A percentile compares a stretch with the other conserved stretches of the same genome.
Evolutionary conservation across 2,797 vertebrate genomes (phyloP).

Genomic region (Sebastes vulpes): DNA sequence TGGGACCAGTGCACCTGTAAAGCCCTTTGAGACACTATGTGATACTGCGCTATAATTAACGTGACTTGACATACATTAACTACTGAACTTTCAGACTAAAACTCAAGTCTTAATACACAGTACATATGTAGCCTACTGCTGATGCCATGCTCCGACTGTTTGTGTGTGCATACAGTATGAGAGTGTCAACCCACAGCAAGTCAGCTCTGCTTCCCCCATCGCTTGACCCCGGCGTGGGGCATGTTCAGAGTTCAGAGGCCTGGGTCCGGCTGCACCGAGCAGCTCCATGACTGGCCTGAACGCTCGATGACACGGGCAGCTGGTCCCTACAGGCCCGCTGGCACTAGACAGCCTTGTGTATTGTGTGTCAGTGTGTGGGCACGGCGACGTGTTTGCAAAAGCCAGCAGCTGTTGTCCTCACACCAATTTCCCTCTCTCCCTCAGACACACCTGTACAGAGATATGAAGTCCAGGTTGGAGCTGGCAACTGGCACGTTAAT

Average conservation of each 20-base stretch:
- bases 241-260: slow-evolving; percentile 36
- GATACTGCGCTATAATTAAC: neutral
- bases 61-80: neutral
- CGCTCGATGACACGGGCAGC: slow-evolving; percentile 51
- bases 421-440: slow-evolving; percentile 15
- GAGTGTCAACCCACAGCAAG: neutral
- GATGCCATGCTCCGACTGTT: neutral
- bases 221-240: slow-evolving; percentile 21
- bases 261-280: slow-evolving; percentile 2
- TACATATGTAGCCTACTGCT: neutral
- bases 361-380: slow-evolving; percentile 29
- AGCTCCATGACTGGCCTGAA: slow-evolving; percentile 42
- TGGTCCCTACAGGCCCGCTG: slow-evolving; percentile 47
- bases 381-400: slow-evolving; percentile 36
- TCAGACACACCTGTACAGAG: slow-evolving; percentile 50
- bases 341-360: slow-evolving; percentile 13
- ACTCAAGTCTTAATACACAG: neutral
- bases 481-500: slow-evolving; percentile 52
- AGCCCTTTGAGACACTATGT: neutral
- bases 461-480: slow-evolving; percentile 44
- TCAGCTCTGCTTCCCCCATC: neutral
- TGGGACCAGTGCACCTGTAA: neutral
- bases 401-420: slow-evolving; percentile 60
- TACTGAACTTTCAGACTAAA: neutral
- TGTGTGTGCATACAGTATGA: neutral